These are phyloP conservation scores for Tetranychus truncatus DNA, from an alignment of 2,888 invertebrate genomes.

Conservation along the genomic window DNA sequence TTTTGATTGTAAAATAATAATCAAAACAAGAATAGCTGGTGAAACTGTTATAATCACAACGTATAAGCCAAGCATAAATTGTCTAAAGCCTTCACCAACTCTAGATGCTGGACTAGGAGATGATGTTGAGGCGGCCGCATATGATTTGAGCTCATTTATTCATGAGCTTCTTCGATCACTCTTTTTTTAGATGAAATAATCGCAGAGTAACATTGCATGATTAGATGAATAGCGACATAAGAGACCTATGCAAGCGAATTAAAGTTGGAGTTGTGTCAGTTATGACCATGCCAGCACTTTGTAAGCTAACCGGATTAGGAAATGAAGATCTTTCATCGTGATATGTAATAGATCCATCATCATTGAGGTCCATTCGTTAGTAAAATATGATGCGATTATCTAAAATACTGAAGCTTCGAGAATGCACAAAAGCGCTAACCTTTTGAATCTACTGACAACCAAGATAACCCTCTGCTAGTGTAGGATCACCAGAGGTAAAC, in stretches of 20 bases:
- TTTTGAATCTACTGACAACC: background rate
- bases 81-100: background rate
- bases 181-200: background rate
- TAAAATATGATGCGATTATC: background rate
- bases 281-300: constrained; percentile 12
- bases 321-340: constrained; percentile 52
- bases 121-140: background rate
- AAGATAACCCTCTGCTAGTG: background rate
- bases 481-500: background rate
- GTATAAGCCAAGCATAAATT: background rate
- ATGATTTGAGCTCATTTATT: background rate
- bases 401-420: background rate
- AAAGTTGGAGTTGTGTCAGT: constrained; percentile 11
- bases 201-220: constrained; percentile 37
- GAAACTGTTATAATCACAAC: background rate
- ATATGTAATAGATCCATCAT: background rate
- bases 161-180: background rate
- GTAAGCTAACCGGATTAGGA: constrained; percentile 37
- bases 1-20: background rate
- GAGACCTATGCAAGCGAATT: constrained; percentile 40
- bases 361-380: background rate
- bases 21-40: background rate
- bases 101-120: background rate
- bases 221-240: constrained; percentile 66
- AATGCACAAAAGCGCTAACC: background rate